These are phyloP conservation scores for Plodia interpunctella DNA, from an alignment of 1,140 invertebrate species.

Conservation along the genomic window DNA sequence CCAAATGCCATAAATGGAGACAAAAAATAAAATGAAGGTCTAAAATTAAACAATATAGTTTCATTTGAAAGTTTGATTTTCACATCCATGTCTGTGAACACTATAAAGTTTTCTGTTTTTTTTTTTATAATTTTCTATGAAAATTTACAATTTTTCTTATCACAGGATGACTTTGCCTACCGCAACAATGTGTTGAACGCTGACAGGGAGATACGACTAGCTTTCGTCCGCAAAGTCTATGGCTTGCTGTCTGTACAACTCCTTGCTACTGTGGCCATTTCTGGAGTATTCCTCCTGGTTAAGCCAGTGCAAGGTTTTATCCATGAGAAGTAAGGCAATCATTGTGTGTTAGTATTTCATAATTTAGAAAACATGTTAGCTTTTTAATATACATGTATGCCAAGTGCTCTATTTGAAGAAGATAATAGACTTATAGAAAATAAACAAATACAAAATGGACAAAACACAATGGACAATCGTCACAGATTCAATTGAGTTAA, in stretches of 20 bases:
- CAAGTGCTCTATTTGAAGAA: too few species aligned
- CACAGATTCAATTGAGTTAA: too few species aligned
- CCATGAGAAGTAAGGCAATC: conserved; percentile 83
- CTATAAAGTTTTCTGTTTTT: not conserved
- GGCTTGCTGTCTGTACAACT: conserved; percentile 86
- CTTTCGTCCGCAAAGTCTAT: conserved; percentile 91
- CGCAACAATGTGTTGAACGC: conserved; percentile 83
- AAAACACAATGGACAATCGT: too few species aligned
- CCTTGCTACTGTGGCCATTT: conserved; percentile 82
- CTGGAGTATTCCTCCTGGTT: conserved; percentile 78
- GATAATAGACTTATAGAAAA: too few species aligned
- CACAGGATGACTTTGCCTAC: conserved; percentile 83
- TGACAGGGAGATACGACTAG: conserved; percentile 80
- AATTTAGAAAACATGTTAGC: too few species aligned
- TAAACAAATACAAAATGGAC: too few species aligned
- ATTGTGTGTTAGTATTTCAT: conserved; percentile 12
- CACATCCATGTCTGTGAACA: not conserved
- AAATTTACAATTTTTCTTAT: conserved; percentile 17
- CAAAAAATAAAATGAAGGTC: too few species aligned
- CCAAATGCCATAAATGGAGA: too few species aligned
- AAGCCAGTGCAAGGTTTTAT: conserved; percentile 81
- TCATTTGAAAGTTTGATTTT: too few species aligned
- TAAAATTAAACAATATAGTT: too few species aligned
- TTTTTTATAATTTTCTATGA: too few species aligned
- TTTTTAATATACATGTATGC: too few species aligned